These are phyloP conservation scores for Cylas formicarius DNA, from an alignment of 1,140 invertebrate genomes.

Conservation along the genomic window DNA sequence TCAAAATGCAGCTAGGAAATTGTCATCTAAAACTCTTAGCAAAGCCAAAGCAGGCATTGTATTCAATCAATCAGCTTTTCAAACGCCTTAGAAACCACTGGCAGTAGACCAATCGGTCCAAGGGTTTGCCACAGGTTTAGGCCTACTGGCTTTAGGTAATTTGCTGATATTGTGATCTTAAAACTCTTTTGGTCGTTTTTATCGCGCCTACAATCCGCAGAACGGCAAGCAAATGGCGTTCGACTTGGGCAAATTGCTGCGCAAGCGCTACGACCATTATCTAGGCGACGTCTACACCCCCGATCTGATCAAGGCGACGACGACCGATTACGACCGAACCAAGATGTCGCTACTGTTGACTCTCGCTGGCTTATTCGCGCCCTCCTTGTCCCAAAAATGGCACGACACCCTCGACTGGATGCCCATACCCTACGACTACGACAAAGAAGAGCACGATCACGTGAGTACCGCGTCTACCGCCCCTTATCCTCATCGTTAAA, in stretches of 20 bases:
- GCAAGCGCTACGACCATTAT: constrained; percentile 54
- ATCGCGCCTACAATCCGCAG: too few relatives aligned
- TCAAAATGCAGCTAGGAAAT: too few relatives aligned
- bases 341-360: constrained; percentile 52
- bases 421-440: constrained; percentile 49
- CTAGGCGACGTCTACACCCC: constrained; percentile 53
- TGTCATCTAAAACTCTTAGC: too few relatives aligned
- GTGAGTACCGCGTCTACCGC: constrained; percentile 33
- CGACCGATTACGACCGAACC: constrained; percentile 49
- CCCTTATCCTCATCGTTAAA: neutral
- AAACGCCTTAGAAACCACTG: too few relatives aligned
- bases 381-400: constrained; percentile 41
- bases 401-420: constrained; percentile 45
- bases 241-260: constrained; percentile 53
- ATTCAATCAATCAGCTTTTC: too few relatives aligned
- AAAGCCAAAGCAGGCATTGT: too few relatives aligned
- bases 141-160: too few relatives aligned
- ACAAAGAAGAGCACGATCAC: constrained; percentile 42
- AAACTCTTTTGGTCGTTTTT: too few relatives aligned
- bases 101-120: too few relatives aligned
- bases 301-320: constrained; percentile 33
- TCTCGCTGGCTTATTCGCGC: constrained; percentile 47
- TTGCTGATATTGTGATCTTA: too few relatives aligned
- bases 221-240: constrained; percentile 48
- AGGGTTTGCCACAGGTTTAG: too few relatives aligned